Evolutionary conservation across 2,113 vertebrate genomes (phyloP), one percentile per base, ranked within the genome.

Genomic region (Psilopogon haemacephalus): DNA sequence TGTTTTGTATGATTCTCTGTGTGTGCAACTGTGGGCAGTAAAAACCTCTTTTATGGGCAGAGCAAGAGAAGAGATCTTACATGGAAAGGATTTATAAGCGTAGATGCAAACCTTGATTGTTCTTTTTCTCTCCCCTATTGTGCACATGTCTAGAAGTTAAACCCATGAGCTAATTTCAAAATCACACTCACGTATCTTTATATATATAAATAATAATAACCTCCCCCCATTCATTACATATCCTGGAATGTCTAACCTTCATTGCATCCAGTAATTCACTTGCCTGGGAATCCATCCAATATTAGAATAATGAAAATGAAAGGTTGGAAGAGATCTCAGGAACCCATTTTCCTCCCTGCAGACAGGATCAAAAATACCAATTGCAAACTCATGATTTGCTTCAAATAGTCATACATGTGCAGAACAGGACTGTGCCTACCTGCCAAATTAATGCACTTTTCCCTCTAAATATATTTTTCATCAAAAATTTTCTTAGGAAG

Each of bases 241-340:
- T 56, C 60, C 75, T 94, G 75, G 75, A 92, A 79, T 80, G 71
- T 89, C 89, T 94, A 91, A 95, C 87, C 89, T 91, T 69, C 56
- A 26, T 71, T 87, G 18, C 79, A 92, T 90, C 60, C 75, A 83
- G 75, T 86, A 89, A 94, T 89, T 94, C 75, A 91, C 93, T 95
- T 96, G 60, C 82, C 84, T 94, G 87, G 82, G 89, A 92, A 91
- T 83, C 89, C 89, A 60, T 92, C 89, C 94, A 96, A 11, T 91
- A 80, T 76, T 78, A 92, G 84, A 93, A 88, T 17, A 74, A 38
- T n/a, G 75, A 68, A 96, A 92, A 71, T 64, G 46, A 77, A 86
- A 94, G 88, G 83, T 64, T 96, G 92, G 85, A 84, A 86, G 73
- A 77, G 73, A 76, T 92, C 92, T 95, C 90, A 33, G 76, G 86